Conservation (phyloP, 2,888 invertebrate species). For the Ochropleura leucogaster region DNA sequence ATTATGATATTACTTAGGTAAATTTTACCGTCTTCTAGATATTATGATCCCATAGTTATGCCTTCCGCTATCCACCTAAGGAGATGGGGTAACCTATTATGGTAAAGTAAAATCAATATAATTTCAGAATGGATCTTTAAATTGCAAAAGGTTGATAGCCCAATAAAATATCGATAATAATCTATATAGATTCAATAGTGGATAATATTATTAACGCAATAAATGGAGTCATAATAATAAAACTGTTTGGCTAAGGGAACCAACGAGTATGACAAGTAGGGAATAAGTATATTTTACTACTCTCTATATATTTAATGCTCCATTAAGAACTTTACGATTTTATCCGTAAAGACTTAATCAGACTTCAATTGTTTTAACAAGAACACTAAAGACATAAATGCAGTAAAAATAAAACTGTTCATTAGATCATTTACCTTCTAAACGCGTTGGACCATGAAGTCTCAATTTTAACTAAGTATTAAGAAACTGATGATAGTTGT, state of each 20-base stretch:
- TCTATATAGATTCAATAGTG: slow-evolving; percentile 62
- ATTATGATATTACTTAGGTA: neutral
- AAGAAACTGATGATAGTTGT: neutral
- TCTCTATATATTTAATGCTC: slow-evolving; percentile 58
- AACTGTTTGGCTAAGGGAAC: slow-evolving; percentile 64
- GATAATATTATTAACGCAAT: slow-evolving; percentile 66
- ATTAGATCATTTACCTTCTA: neutral
- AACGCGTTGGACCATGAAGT: neutral
- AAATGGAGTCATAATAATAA: slow-evolving; percentile 64
- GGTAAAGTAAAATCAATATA: slow-evolving; percentile 37
- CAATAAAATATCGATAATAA: slow-evolving; percentile 63
- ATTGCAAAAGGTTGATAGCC: slow-evolving; percentile 45
- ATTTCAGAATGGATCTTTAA: slow-evolving; percentile 37
- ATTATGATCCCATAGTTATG: neutral
- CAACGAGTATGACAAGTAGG: slow-evolving; percentile 55
- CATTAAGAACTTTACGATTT: slow-evolving; percentile 63
- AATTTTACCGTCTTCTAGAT: neutral
- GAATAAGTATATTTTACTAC: slow-evolving; percentile 61
- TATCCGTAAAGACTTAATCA: slow-evolving; percentile 53
- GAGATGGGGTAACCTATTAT: slow-evolving; percentile 18
- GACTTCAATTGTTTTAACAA: slow-evolving; percentile 52
- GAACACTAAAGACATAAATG: slow-evolving; percentile 17
- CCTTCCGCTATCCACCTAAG: neutral
- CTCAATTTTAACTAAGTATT: neutral
- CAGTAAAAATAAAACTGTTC: slow-evolving; percentile 27